Percentiles rank a stretch among this genome's conserved stretches.
These are phyloP conservation scores for Bombus balteatus DNA, from an alignment of 1,140 invertebrate genomes.

Conservation along the genomic window DNA sequence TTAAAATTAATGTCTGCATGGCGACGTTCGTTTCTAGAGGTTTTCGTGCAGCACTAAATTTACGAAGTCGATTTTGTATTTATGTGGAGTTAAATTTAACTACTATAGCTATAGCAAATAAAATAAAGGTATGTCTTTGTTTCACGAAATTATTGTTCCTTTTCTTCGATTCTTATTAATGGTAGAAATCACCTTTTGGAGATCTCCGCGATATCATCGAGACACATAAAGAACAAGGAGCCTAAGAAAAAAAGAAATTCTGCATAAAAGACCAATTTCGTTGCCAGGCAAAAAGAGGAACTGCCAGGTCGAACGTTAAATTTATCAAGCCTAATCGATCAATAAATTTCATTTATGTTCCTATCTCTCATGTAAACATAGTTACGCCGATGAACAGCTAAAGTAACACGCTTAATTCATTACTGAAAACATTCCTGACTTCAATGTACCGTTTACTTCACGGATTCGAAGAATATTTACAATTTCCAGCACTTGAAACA, in stretches of 20 bases:
- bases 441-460: background rate
- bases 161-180: too few species aligned
- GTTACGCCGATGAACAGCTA: too few species aligned
- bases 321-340: background rate
- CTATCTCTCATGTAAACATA: background rate
- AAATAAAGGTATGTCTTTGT: too few species aligned
- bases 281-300: background rate
- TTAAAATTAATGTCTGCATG: too few species aligned
- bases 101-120: too few species aligned
- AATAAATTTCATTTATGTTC: background rate
- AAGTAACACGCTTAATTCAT: background rate
- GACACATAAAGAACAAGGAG: background rate
- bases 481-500: too few species aligned
- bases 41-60: too few species aligned
- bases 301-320: background rate
- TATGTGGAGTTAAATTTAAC: too few species aligned
- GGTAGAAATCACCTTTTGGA: background rate
- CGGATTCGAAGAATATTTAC: background rate
- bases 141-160: too few species aligned
- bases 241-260: background rate
- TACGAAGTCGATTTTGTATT: too few species aligned
- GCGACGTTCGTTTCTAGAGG: too few species aligned
- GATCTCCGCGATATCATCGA: background rate
- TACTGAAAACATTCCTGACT: too few species aligned
- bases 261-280: background rate